Base-by-base conservation (phyloP, 2,797 vertebrate genomes). In the Alfaro cultratus region DNA sequence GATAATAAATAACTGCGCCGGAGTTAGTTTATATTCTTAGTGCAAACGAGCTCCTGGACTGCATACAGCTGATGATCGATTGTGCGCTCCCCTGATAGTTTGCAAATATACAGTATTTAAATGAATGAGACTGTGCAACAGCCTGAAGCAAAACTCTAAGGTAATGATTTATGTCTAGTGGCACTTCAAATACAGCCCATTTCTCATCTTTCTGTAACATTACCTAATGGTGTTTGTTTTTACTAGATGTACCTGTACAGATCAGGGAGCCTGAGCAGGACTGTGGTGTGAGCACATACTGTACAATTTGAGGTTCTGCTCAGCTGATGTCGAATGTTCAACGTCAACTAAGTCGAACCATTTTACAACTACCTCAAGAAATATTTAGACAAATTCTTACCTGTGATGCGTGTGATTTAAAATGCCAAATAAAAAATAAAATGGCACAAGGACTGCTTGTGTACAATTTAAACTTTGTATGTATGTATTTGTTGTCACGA, bases 31-130 rank as follows among this genome's bases (percentile, higher is more conserved):
- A 86, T 90, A 92, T 93, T 94, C 92, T 88, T 46, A 83, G 43
- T 80, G 84, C 88, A 92, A 91, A 92, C 85, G 92, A 90, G 88
- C 87, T 86, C 71, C 49, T 71, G 76, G 90, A 91, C 87, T 86
- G 86, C 83, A 87, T 89, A 87, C 81, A 87, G 82, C 81, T 77
- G 87, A 85, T 92, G 94, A 94, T 94, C 78, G 89, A 93, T 94
- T 85, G 86, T 75, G 71, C 75, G 85, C 76, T 91, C 88, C 85
- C 88, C 87, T 85, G 78, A 85, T 87, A 84, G 84, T 90, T 93
- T 89, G 86, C 88, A 87, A 92, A 94, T 90, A 76, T 92, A 90
- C 86, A 90, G 90, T 92, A 93, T 94, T 93, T 79, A 92, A 93
- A 94, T 92, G 91, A 93, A 93, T 88, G 90, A 80, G 89, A 88